Percentiles rank a stretch among this genome's conserved stretches.
Evolutionary conservation across 2,797 vertebrate species (phyloP).

Genomic region (Peromyscus nudipes): DNA sequence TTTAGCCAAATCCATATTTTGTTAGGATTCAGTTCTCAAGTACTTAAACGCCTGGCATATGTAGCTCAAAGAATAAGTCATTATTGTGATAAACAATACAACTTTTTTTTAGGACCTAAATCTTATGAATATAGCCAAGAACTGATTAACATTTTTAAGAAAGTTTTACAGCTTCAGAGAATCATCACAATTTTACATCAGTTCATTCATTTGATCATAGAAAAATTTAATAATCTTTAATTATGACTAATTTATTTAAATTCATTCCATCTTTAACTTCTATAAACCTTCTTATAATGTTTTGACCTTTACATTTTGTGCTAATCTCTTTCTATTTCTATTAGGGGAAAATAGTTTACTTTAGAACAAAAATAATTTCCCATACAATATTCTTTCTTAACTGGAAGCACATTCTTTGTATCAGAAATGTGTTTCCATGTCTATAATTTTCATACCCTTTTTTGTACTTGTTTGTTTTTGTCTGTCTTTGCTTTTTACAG

Average conservation of each 20-base stretch:
- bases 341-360: not conserved
- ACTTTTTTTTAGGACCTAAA: not conserved
- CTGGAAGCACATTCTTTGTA: not conserved
- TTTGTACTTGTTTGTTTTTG: not conserved
- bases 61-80: not conserved
- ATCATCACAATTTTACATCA: not conserved
- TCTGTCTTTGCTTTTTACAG: not conserved
- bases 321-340: not conserved
- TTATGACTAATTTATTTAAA: not conserved
- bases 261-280: not conserved
- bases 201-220: not conserved
- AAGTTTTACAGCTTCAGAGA: not conserved
- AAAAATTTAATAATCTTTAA: not conserved
- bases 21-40: not conserved
- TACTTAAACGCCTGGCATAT: not conserved
- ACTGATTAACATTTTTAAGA: not conserved
- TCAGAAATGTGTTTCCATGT: not conserved
- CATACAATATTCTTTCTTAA: not conserved
- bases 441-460: not conserved
- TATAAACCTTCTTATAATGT: not conserved
- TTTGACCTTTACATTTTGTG: not conserved
- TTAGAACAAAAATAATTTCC: not conserved
- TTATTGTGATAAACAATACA: not conserved
- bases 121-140: not conserved
- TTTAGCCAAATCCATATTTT: not conserved